Base-by-base conservation (phyloP, 2,797 vertebrate genomes). In the Scomberomorus guttatus region DNA sequence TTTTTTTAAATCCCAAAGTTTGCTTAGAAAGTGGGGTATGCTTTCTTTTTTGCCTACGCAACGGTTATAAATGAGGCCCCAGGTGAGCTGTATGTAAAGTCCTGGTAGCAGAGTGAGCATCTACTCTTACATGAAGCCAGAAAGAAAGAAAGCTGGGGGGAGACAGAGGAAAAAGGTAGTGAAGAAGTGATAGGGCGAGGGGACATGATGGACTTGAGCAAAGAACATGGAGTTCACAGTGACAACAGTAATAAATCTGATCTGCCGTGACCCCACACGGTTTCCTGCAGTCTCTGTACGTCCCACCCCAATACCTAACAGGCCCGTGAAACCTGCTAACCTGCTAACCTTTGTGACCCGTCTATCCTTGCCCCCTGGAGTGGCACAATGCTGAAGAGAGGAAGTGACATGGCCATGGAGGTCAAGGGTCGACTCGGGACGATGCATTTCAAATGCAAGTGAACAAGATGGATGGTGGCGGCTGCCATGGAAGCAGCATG, bases 381-480 rank as follows among this genome's bases (percentile, higher is more conserved):
- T 10, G 56, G 77, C 76, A 84, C 77, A 22, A 64, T 32, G 25
- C 48, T 25, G 44, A 76, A 78, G 79, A 83, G 80, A 89, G 90
- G 90, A 93, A 92, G 85, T 79, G 81, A 84, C 58, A 75, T 17
- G 62, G 76, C 70, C 50, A 25, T 0, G 5, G 68, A 72, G 87
- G 90, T 86, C 60, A 83, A 78, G 89, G 90, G 87, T 91, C 74
- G 75, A 80, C 72, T 74, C 78, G 14, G 14, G 79, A 68, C 22
- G 34, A 70, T 76, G 77, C 78, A 75, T 87, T 89, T 85, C 61
- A 80, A 89, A 89, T 65, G 68, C 0, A 13, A 75, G 57, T n/a
- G 78, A 81, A 75, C 67, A 88, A 88, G 87, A 90, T 78, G 66
- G 90, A 91, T 81, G 82, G 70, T 18, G 71, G 71, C 25, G 67